Conservation (phyloP, 2,113 vertebrate genomes). For the Telmatochromis brachygnathus region DNA sequence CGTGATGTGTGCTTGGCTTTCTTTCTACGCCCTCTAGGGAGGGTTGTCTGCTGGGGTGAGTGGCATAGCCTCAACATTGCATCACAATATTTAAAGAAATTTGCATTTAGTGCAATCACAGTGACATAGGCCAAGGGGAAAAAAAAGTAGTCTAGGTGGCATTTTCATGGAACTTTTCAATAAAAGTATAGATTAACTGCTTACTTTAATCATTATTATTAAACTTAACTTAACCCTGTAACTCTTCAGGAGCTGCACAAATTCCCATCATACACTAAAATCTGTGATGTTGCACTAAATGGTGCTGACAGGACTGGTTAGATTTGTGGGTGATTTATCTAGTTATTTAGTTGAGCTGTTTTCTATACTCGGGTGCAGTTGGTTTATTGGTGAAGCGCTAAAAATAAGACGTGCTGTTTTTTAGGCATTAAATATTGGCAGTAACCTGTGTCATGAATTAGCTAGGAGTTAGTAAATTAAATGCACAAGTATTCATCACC, state of each 20-base stretch:
- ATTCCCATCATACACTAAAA: neutral
- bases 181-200: neutral
- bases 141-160: neutral
- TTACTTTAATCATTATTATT: neutral
- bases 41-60: neutral
- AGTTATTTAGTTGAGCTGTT: neutral
- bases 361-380: neutral
- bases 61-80: neutral
- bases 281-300: neutral
- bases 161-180: neutral
- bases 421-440: neutral
- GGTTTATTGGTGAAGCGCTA: neutral
- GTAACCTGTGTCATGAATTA: neutral
- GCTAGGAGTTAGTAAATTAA: neutral
- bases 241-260: neutral
- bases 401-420: neutral
- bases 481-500: neutral
- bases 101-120: neutral
- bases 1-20: neutral
- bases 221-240: neutral
- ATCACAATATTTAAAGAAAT: neutral
- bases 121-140: neutral
- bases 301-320: neutral
- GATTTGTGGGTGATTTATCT: neutral
- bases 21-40: neutral